These are phyloP conservation scores for Garra rufa DNA, from an alignment of 2,113 vertebrate genomes.

Conservation along the genomic window DNA sequence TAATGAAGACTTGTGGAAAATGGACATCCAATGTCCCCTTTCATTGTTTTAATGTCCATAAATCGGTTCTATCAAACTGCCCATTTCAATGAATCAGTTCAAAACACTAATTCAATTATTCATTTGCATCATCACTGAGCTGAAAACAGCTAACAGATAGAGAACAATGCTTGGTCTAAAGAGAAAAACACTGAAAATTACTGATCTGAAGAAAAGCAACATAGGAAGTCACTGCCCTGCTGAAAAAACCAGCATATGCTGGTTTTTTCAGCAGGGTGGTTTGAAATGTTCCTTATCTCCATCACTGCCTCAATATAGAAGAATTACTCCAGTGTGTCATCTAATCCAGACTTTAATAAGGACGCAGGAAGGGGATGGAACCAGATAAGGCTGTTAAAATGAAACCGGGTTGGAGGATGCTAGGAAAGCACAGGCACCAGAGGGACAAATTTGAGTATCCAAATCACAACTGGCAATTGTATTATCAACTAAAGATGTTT, in stretches of 20 bases:
- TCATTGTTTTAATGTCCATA: background rate
- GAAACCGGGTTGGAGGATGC: constrained; percentile 22
- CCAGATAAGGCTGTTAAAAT: constrained; percentile 45
- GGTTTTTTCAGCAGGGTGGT: no score
- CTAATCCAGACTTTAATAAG: constrained; percentile 47
- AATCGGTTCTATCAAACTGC: background rate
- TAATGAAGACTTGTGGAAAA: no score
- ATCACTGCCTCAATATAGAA: constrained; percentile 26
- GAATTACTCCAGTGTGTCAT: constrained; percentile 37
- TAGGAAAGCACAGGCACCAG: background rate
- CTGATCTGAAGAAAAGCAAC: background rate
- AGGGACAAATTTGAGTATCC: constrained; percentile 2
- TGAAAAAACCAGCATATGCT: no score
- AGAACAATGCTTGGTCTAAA: background rate
- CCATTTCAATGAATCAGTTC: background rate
- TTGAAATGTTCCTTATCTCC: background rate
- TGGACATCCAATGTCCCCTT: no score
- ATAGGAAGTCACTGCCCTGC: background rate
- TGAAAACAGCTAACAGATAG: constrained; percentile 21
- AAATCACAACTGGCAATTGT: background rate
- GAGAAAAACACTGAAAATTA: constrained; percentile 25
- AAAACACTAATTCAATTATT: background rate
- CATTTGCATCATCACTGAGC: background rate
- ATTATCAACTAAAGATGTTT: background rate
- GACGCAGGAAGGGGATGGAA: constrained; percentile 11